These are phyloP conservation scores for Ornithorhynchus anatinus DNA, from an alignment of 2,113 vertebrate genomes.

Conservation along the genomic window DNA sequence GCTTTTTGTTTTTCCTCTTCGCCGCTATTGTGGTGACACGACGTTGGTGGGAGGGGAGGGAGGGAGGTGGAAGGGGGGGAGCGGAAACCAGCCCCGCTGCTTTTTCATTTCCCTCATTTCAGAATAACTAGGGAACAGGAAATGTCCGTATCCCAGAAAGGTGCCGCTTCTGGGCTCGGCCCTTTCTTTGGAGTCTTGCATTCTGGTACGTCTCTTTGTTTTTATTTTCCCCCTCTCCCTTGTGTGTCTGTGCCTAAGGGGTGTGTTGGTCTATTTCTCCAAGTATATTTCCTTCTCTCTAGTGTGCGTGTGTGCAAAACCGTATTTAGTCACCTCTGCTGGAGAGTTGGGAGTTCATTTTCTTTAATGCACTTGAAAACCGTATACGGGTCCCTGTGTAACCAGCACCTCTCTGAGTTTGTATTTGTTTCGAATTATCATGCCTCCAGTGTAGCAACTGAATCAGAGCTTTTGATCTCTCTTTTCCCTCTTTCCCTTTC, in stretches of 20 bases:
- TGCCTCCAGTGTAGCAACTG: not conserved
- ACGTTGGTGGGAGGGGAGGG: not conserved
- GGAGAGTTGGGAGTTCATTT: not conserved
- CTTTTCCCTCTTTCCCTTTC: not conserved
- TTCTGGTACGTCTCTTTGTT: not conserved
- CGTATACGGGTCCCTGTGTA: not conserved
- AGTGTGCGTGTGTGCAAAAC: not conserved
- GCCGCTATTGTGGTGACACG: not conserved
- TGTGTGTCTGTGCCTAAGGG: not conserved
- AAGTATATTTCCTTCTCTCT: not conserved
- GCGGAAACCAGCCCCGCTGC: not conserved
- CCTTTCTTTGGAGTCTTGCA: not conserved
- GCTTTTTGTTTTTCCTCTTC: not conserved
- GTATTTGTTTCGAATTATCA: constrained; percentile 18
- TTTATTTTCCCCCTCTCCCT: too few relatives aligned
- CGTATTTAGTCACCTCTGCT: not conserved
- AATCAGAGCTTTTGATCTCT: not conserved
- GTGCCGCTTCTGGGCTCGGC: not conserved
- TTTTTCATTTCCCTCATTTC: not conserved
- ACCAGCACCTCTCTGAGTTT: constrained; percentile 42
- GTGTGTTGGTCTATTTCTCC: not conserved
- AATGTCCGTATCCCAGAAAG: not conserved
- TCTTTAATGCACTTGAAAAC: not conserved
- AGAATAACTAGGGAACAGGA: not conserved
- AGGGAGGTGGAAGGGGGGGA: not conserved